A percentile compares a stretch with the other conserved stretches of the same genome.
Evolutionary conservation across 2,113 vertebrate genomes (phyloP).

Genomic region (Bujurquina vittata): DNA sequence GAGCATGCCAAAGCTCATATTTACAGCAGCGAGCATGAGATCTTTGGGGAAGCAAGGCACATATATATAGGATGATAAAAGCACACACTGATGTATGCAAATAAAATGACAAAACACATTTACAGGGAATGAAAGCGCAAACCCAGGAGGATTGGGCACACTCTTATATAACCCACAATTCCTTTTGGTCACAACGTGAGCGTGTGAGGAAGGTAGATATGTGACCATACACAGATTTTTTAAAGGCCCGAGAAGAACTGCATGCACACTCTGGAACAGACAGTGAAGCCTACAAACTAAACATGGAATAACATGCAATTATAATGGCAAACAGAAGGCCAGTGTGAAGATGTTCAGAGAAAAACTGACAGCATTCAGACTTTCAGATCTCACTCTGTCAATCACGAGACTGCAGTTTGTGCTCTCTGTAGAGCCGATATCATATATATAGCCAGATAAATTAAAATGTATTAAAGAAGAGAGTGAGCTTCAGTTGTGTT

Average conservation of each 20-base stretch:
- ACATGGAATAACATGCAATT: neutral
- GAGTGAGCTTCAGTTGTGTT: no score
- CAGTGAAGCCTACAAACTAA: neutral
- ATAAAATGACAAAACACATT: neutral
- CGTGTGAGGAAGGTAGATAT: neutral
- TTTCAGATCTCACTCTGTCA: neutral
- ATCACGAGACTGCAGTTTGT: no score
- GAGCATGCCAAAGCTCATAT: slow-evolving; percentile 34
- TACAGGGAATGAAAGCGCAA: neutral
- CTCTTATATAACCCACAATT: neutral
- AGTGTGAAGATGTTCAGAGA: neutral
- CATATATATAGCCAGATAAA: no score
- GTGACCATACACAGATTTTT: neutral
- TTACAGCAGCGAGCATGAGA: slow-evolving; percentile 7
- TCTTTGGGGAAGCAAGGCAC: neutral
- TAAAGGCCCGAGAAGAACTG: neutral
- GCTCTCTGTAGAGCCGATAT: neutral
- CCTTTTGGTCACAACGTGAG: neutral
- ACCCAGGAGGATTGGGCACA: neutral
- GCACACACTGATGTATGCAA: neutral
- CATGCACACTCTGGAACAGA: neutral
- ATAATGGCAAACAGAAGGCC: neutral
- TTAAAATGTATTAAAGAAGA: no score
- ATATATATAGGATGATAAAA: neutral
- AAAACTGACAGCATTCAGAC: neutral